Percentiles rank a stretch among this genome's conserved stretches.
Conservation (phyloP, 2,888 invertebrate species). For the Pinctada fucata region DNA sequence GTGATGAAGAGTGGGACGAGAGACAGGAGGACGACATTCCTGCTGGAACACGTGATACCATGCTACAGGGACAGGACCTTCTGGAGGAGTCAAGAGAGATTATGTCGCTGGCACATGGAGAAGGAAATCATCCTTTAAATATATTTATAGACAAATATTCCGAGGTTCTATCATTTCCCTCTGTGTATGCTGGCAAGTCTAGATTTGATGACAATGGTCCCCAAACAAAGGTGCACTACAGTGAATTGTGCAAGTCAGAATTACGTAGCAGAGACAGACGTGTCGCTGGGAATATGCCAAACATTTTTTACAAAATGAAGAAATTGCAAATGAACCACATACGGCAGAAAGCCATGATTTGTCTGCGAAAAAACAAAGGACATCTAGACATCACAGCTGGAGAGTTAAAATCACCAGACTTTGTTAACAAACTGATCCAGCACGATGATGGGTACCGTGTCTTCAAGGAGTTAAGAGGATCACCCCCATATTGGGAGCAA, state of each 20-base stretch:
- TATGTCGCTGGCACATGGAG: conserved; percentile 20
- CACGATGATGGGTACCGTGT: conserved; percentile 30
- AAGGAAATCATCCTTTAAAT: conserved; percentile 16
- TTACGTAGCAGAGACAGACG: conserved; percentile 32
- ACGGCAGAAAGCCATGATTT: conserved; percentile 28
- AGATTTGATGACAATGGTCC: background rate
- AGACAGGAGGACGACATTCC: background rate
- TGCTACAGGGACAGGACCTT: background rate
- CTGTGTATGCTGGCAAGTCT: conserved; percentile 7
- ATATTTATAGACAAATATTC: conserved; percentile 18
- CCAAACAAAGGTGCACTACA: background rate
- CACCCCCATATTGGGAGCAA: conserved; percentile 43
- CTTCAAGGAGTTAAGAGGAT: conserved; percentile 36
- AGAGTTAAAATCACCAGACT: conserved; percentile 16
- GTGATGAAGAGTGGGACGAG: conserved; percentile 6
- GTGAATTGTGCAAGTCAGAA: conserved; percentile 37
- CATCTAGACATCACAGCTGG: background rate
- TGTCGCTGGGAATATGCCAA: conserved; percentile 30
- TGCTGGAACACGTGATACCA: background rate
- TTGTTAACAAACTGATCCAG: conserved; percentile 8
- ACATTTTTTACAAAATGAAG: conserved; percentile 41
- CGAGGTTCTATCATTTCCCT: conserved; percentile 24
- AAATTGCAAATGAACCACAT: conserved; percentile 35
- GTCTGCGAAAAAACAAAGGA: background rate
- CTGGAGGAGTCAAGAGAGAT: background rate